Base-by-base conservation (phyloP, 2,113 vertebrate genomes). In the Potamarius usumacintae region DNA sequence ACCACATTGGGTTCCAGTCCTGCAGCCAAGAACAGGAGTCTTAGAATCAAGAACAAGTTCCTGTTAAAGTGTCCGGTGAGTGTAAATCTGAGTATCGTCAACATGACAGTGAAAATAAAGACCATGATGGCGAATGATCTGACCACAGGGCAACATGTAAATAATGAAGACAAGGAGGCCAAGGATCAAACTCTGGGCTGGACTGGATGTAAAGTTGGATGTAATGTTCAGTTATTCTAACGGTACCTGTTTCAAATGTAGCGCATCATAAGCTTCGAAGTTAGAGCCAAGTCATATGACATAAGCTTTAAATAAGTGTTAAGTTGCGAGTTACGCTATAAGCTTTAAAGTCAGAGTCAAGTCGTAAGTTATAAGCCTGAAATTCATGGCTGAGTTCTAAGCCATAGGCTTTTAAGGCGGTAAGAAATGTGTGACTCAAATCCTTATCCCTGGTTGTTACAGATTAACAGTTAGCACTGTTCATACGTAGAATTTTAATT, bases 381-480 rank as follows among this genome's bases (percentile, higher is more conserved):
- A 81, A 81, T 60, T 81, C 42, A 60, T 15, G 14, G 7, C 7
- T 57, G 14, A 57, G 52, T 57, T 55, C 15, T 9, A 53, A 18
- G 48, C 11, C 48, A 78, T 4, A n/a, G 74, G 11, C 25, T n/a
- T 53, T 78, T 53, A 53, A 57, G 53, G 12, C 1, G 8, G 78
- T 58, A 80, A 60, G 55, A 60, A 58, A 17, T 58, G 27, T 81
- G 78, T 81, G 57, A 81, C 55, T 83, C 14, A 69, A 83, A 55
- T 69, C 82, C 63, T 67, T 69, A 53, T 18, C 48, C 63, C 25
- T 27, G 20, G 34, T n/a, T 48, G 18, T 25, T 65, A 9, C 48
- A 62, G 55, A 60, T 20, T 60, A 82, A 2, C 30, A 80, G 27
- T 55, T 80, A 48, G n/a, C 27, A 62, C 9, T 62, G 78, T 30